These are phyloP conservation scores for Lepetodrilus schrolli DNA, from an alignment of 2,888 invertebrate genomes.

Conservation along the genomic window DNA sequence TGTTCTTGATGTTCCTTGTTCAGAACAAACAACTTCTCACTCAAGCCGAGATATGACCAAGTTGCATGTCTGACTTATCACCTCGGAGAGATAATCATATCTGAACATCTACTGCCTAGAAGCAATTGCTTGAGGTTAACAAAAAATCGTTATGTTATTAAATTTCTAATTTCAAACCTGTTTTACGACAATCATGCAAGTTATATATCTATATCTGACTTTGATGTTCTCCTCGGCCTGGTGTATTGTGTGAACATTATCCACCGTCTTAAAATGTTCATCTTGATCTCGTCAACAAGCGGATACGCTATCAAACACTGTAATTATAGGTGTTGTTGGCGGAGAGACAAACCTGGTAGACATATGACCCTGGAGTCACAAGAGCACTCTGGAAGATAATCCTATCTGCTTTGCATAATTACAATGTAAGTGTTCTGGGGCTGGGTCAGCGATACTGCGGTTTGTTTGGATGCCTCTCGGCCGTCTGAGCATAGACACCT, in stretches of 20 bases:
- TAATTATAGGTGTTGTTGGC: neutral
- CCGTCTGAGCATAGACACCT: neutral
- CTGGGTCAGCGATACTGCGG: neutral
- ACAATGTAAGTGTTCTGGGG: neutral
- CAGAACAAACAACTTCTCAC: neutral
- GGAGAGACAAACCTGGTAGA: neutral
- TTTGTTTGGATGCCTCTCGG: neutral
- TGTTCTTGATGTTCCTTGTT: neutral
- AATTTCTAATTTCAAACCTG: too few species aligned
- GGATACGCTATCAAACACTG: constrained; percentile 15
- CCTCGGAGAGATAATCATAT: too few species aligned
- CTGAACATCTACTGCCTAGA: too few species aligned
- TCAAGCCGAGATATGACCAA: neutral
- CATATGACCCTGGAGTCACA: neutral
- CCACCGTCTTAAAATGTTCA: neutral
- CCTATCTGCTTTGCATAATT: constrained; percentile 1
- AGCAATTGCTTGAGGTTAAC: too few species aligned
- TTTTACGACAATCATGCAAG: too few species aligned
- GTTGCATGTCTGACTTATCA: too few species aligned
- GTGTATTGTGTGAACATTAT: neutral
- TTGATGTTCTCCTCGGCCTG: neutral
- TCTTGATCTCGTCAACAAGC: constrained; percentile 4
- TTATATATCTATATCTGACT: too few species aligned
- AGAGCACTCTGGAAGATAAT: neutral
- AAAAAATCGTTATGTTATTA: too few species aligned